These are phyloP conservation scores for Actinopyga echinites DNA, from an alignment of 53 echinoderm and acorn worm genomes.

Conservation along the genomic window DNA sequence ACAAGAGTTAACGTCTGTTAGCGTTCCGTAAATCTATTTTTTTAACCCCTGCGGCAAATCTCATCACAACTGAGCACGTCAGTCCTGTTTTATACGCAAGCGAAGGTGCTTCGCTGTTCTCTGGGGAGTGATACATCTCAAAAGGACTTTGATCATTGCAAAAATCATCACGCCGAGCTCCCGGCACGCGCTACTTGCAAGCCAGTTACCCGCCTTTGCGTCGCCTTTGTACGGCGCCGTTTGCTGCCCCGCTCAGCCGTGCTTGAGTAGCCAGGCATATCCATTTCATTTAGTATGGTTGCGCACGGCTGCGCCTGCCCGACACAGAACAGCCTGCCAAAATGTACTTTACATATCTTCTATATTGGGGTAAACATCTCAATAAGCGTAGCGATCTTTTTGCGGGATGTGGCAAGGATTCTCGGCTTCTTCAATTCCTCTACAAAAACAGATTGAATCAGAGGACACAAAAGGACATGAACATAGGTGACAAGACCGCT, in stretches of 20 bases:
- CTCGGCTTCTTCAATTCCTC: too few species aligned
- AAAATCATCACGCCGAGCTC: slow-evolving; percentile 17
- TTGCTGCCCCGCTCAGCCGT: slow-evolving; percentile 23
- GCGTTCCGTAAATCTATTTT: slow-evolving; percentile 45
- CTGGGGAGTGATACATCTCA: slow-evolving; percentile 44
- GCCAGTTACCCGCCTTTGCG: slow-evolving; percentile 35
- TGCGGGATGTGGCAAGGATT: too few species aligned
- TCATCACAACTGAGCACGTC: background rate
- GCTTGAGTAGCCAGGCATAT: slow-evolving; percentile 38
- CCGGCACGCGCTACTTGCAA: slow-evolving; percentile 4
- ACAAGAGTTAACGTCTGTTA: slow-evolving; percentile 40
- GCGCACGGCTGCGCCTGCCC: slow-evolving; percentile 26
- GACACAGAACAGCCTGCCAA: slow-evolving; percentile 25
- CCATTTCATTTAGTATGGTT: slow-evolving; percentile 42
- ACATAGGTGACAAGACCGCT: too few species aligned
- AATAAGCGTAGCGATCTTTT: slow-evolving; percentile 2
- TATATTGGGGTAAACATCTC: slow-evolving; percentile 19
- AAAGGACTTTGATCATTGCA: slow-evolving; percentile 15
- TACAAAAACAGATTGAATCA: too few species aligned
- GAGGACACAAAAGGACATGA: too few species aligned
- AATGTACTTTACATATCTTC: slow-evolving; percentile 11
- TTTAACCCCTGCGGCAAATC: slow-evolving; percentile 35
- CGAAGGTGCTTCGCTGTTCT: slow-evolving; percentile 19
- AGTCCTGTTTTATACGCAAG: slow-evolving; percentile 33
- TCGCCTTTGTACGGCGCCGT: slow-evolving; percentile 43